A percentile compares a stretch with the other conserved stretches of the same genome.
Conservation (phyloP, 2,797 vertebrate genomes). For the Glossophaga mutica region DNA sequence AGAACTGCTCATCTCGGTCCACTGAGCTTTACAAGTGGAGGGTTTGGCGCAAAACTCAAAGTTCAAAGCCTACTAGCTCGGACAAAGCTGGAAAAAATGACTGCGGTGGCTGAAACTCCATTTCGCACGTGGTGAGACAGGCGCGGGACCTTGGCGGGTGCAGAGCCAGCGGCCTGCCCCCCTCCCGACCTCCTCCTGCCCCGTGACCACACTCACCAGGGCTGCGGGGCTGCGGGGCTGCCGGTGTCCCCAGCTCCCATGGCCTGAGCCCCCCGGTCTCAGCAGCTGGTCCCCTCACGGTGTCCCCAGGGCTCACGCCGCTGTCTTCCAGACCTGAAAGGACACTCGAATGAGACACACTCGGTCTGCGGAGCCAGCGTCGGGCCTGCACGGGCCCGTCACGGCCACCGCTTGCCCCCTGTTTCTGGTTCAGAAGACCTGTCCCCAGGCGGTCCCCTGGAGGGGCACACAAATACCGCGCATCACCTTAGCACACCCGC, state of each 20-base stretch:
- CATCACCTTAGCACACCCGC: neutral
- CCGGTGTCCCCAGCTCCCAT: neutral
- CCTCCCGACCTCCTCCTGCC: neutral
- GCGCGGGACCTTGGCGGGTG: neutral
- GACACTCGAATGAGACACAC: neutral
- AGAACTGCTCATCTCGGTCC: neutral
- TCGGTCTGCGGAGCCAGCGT: neutral
- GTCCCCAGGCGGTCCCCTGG: rapidly evolving
- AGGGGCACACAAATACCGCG: rapidly evolving
- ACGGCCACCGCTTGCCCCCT: rapidly evolving
- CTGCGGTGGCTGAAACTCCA: rapidly evolving
- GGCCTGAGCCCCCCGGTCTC: neutral
- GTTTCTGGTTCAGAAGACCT: rapidly evolving
- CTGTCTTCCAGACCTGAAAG: constrained; percentile 46
- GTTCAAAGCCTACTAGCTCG: neutral
- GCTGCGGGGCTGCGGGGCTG: neutral
- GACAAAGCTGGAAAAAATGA: neutral
- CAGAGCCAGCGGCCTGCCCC: no score
- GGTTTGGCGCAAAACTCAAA: neutral
- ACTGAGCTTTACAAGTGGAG: neutral
- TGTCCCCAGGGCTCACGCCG: neutral
- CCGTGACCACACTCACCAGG: neutral
- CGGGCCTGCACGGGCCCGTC: rapidly evolving
- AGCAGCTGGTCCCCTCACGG: neutral
- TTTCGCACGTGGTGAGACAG: rapidly evolving